Percentiles rank a stretch among this genome's conserved stretches.
These are phyloP conservation scores for Larimichthys polyactis DNA, from an alignment of 2,113 vertebrate genomes.

Conservation along the genomic window DNA sequence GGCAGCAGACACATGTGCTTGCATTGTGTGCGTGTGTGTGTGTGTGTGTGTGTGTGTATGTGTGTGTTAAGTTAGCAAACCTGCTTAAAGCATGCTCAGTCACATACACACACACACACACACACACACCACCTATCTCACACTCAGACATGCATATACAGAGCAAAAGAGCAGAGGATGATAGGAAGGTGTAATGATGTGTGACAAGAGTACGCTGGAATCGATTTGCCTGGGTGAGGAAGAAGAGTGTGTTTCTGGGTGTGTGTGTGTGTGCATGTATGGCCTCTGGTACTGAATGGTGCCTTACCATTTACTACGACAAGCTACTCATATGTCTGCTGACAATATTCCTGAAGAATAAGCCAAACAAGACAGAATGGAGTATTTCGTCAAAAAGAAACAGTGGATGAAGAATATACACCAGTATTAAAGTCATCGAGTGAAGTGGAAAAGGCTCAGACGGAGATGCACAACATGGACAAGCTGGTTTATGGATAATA, in stretches of 20 bases:
- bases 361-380: constrained; percentile 8
- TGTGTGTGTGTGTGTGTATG: neutral
- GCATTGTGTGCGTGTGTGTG: too few relatives aligned
- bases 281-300: constrained; percentile 9
- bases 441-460: constrained; percentile 19
- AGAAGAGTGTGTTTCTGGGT: constrained; percentile 20
- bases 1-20: neutral
- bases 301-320: constrained; percentile 21
- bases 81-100: constrained; percentile 43
- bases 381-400: constrained; percentile 31
- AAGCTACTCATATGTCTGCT: constrained; percentile 12
- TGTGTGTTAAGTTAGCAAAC: constrained; percentile 36
- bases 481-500: neutral
- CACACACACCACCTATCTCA: constrained; percentile 11
- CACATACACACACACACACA: constrained; percentile 31
- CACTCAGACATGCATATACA: constrained; percentile 12
- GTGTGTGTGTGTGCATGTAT: constrained; percentile 13
- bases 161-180: constrained; percentile 59
- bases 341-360: constrained; percentile 31
- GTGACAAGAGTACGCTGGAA: constrained; percentile 70
- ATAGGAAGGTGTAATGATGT: constrained; percentile 75
- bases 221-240: constrained; percentile 64
- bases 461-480: neutral
- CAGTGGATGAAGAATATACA: constrained; percentile 14
- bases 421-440: constrained; percentile 28